Percentiles rank a stretch among this genome's conserved stretches.
Conservation (phyloP, 2,113 vertebrate genomes). For the Diphyllodes magnificus region DNA sequence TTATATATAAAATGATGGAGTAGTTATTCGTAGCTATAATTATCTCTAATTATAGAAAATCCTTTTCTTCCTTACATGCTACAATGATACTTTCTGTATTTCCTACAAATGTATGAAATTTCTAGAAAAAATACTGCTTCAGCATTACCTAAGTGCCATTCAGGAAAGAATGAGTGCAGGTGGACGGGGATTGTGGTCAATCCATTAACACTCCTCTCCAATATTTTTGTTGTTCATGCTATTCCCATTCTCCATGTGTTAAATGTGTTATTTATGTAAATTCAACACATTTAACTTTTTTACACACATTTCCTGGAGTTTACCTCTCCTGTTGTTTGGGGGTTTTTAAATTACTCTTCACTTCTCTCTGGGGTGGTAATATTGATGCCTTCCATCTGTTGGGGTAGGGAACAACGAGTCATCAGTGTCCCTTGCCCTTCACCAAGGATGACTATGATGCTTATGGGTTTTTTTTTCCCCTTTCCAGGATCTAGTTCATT, state of each 20-base stretch:
- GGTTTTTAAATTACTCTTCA: not conserved
- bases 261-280: too few relatives aligned
- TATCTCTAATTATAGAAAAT: not conserved
- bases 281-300: not conserved
- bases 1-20: not conserved
- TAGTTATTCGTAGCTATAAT: not conserved
- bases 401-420: not conserved
- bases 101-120: not conserved
- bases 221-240: not conserved
- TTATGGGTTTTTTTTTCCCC: not conserved
- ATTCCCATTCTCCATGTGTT: not conserved
- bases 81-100: not conserved
- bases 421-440: not conserved
- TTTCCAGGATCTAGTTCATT: not conserved
- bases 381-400: not conserved
- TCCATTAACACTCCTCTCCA: not conserved
- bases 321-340: not conserved
- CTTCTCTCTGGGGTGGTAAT: not conserved
- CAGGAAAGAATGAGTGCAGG: not conserved
- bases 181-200: rapidly evolving
- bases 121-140: not conserved
- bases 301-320: not conserved
- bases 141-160: not conserved
- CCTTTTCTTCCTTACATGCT: not conserved
- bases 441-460: not conserved